A percentile compares a stretch with the other conserved stretches of the same genome.
Evolutionary conservation across 2,888 invertebrate species (phyloP).

Genomic region (Eupithecia exiguata): DNA sequence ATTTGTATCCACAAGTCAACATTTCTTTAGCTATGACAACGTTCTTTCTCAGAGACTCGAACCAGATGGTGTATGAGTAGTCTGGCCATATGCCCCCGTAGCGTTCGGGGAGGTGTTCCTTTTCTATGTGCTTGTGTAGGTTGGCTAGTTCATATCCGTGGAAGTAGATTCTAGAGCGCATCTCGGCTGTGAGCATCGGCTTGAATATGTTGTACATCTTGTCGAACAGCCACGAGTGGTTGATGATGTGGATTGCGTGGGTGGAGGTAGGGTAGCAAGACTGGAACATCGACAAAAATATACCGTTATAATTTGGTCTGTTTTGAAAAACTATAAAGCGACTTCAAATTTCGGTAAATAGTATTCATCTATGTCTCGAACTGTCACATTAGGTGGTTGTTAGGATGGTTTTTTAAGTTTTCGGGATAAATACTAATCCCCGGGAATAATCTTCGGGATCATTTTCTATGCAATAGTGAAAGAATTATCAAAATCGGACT

Average conservation of each 20-base stretch:
- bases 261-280: conserved; percentile 89
- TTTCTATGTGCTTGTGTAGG: conserved; percentile 87
- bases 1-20: conserved; percentile 85
- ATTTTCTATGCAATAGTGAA: no score
- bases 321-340: no score
- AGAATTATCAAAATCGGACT: no score
- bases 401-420: no score
- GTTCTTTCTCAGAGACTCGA: conserved; percentile 85
- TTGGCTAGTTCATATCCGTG: conserved; percentile 89
- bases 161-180: conserved; percentile 87
- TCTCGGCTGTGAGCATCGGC: conserved; percentile 87
- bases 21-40: conserved; percentile 85
- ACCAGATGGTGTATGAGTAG: conserved; percentile 89
- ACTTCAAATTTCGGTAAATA: no score
- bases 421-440: no score
- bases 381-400: no score
- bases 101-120: conserved; percentile 86
- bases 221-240: conserved; percentile 92
- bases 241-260: conserved; percentile 89
- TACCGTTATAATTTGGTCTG: no score
- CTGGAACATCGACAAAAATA: conserved; percentile 66
- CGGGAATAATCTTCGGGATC: no score
- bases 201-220: conserved; percentile 91
- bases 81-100: conserved; percentile 89
- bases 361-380: no score